Base-by-base conservation (phyloP, 1,140 invertebrate species). In the Papilio xuthus region DNA sequence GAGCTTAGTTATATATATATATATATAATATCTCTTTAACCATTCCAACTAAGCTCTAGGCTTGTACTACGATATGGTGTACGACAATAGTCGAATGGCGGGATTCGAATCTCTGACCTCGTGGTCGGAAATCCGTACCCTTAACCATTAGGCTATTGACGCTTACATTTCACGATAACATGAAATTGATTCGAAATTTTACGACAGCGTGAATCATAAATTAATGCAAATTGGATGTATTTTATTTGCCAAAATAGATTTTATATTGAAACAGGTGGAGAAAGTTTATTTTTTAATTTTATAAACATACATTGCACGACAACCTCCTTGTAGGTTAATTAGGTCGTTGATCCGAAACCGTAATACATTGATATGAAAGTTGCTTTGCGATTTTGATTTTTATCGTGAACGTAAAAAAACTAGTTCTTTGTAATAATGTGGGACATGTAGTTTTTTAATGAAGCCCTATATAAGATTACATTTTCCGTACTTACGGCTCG, bases 401-500 rank as follows among this genome's bases (percentile, higher is more conserved):
- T 60, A 60, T 67, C 26, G 23, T 28, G 23, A 28, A 32, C 60
- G 23, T 13, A 28, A 56, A 56, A 15, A 67, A 67, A 67, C 23
- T 67, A 9, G 23, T 67, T 28, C 12, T 67, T 67, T 67, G 56
- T 60, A 32, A 32, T 15, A 67, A 67, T 28, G 23, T 28, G 60
- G 60, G 26, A 28, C 60, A 13, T 28, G 60, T 67, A 28, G 12
- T 67, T 67, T 56, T 56, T 67, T 26, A 67, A 28, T 67, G 60
- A 67, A 67, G 60, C 60, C 60, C 60, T 67, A 67, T 60, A 60
- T 67, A 67, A 67, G 60, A 67, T 67, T 67, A 67, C 60, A 67
- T 26, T 6, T 67, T 67, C 60, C 60, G 60, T 67, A 67, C 23
- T 67, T 56, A 60, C 53, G 50, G 44, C 47, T 47, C 26, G 73